These are phyloP conservation scores for Enteromius argenteus DNA, from an alignment of 2,797 vertebrate species.

Conservation along the genomic window DNA sequence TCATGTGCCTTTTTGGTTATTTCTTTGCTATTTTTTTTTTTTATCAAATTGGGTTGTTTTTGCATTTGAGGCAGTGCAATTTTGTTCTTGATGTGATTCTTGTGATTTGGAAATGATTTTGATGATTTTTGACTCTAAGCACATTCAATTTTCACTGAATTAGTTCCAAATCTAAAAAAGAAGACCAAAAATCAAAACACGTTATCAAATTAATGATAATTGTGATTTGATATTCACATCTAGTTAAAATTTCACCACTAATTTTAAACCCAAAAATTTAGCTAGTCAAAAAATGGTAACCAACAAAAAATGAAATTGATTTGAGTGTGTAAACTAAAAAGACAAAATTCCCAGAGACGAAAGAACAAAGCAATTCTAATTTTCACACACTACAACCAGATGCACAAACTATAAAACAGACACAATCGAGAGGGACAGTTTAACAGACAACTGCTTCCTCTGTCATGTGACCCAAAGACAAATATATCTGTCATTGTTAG, in stretches of 20 bases:
- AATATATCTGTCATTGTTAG: conserved; percentile 77
- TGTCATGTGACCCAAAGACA: conserved; percentile 76
- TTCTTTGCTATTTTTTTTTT: not conserved
- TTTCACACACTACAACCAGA: conserved; percentile 91
- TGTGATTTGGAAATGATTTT: not conserved
- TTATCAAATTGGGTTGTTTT: not conserved
- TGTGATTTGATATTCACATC: conserved; percentile 70
- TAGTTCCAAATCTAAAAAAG: conserved; percentile 84
- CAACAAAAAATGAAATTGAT: conserved; percentile 69
- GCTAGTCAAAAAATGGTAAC: conserved; percentile 73
- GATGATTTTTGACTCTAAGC: conserved; percentile 39
- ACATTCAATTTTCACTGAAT: conserved; percentile 81
- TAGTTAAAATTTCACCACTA: conserved; percentile 63
- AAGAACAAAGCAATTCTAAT: conserved; percentile 81
- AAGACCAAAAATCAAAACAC: conserved; percentile 79
- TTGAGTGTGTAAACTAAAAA: conserved; percentile 54
- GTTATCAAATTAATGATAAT: conserved; percentile 70
- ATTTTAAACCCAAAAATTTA: conserved; percentile 69
- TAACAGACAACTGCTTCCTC: conserved; percentile 71
- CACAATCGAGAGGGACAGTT: conserved; percentile 85
- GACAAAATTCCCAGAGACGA: conserved; percentile 67
- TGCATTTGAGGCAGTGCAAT: not conserved
- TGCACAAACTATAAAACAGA: conserved; percentile 92
- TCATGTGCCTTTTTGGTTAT: conserved; percentile 69
- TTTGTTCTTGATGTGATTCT: not conserved